phyloP scores from a whole-genome alignment of 2,113 vertebrate genomes.

The Todiramphus chloris region DNA sequence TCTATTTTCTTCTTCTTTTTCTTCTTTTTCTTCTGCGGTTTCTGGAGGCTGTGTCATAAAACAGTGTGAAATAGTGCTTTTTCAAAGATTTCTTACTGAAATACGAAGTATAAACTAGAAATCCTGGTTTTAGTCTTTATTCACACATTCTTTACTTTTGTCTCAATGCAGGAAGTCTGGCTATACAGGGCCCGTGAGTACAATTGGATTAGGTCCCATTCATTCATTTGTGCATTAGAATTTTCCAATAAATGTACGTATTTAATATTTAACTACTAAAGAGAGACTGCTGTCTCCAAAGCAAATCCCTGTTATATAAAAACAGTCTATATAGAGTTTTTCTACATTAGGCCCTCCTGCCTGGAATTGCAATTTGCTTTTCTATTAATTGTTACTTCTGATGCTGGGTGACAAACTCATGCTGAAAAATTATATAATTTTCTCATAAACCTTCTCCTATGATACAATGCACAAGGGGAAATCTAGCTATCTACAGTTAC shows the following conservation, averaged over 20 bases:
- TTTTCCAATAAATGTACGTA: background rate
- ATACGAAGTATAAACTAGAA: background rate
- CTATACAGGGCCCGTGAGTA: background rate
- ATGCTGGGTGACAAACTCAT: background rate
- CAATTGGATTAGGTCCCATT: background rate
- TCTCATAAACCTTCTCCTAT: background rate
- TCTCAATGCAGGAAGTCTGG: background rate
- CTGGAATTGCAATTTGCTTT: background rate
- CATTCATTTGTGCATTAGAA: background rate
- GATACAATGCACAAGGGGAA: background rate
- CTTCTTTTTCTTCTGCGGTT: conserved; percentile 48
- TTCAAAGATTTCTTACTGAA: background rate
- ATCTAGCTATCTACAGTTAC: background rate
- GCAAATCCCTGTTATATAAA: background rate
- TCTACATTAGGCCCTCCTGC: background rate
- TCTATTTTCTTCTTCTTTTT: conserved; percentile 51
- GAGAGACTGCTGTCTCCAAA: background rate
- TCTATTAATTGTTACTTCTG: background rate
- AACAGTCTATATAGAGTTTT: background rate
- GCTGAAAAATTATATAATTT: background rate
- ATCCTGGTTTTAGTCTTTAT: background rate
- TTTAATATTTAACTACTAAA: background rate
- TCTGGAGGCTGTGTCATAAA: conserved; percentile 72
- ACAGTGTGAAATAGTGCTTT: background rate
- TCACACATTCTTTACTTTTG: background rate